Base-by-base conservation (phyloP, 2,797 vertebrate genomes). In the Helarctos malayanus region DNA sequence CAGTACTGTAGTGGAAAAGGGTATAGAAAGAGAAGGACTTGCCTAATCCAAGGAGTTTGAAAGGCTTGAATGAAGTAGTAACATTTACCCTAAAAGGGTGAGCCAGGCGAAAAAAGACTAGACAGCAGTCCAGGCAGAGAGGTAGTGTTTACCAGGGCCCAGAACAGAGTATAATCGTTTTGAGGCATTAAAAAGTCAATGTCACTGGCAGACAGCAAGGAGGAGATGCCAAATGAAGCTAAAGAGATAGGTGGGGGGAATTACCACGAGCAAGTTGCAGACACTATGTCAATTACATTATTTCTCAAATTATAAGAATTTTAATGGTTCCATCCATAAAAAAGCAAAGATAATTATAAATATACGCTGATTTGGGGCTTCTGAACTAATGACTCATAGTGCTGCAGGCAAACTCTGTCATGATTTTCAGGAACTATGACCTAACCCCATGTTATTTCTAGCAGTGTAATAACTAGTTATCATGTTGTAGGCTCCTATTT, bases 301-400 rank as follows among this genome's bases (percentile, higher is more conserved):
- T 91, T 81, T 95, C 81, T 85, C 56, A 88, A 80, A 92, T 12
- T 87, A 0, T 38, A 56, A 94, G 80, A 71, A 83, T 63, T 59
- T 69, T 54, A 91, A 73, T 9, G 59, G 75, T 12, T 47, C 32
- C 57, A 61, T 41, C 81, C 35, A 69, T 35, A 57, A 79, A 84
- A 91, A 92, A 61, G 18, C 68, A 84, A 88, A 32, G 41, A 54
- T 47, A 47, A 71, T 61, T 71, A 63, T 32, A 76, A 92, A 57
- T n/a, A n/a, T 23, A 79, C 6, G 65, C 21, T 86, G 25, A 73
- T 61, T 7, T 61, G 27, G 54, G 54, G 49, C 84, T 94, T 89
- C 54, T 87, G 38, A 89, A 87, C 81, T 81, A 86, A 63, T 52
- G 32, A 82, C 18, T 86, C 27, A 61, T 0, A 82, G 15, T 12